Base-by-base conservation (phyloP, 2,888 invertebrate genomes). In the Leptinotarsa peninsularis region DNA sequence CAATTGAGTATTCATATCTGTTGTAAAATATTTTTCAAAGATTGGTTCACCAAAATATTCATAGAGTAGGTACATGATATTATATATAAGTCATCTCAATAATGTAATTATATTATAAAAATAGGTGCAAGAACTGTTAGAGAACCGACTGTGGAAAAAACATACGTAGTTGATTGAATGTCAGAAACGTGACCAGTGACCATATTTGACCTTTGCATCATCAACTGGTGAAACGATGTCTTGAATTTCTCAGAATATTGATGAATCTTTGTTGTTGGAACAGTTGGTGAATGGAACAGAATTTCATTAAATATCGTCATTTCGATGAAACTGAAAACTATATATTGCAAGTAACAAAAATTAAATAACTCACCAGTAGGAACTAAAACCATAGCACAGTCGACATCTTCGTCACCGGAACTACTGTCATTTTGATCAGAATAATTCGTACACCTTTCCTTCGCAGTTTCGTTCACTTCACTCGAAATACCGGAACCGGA, bases 311-410 rank as follows among this genome's bases (percentile, higher is more conserved):
- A 43, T 43, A 43, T 5, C 0, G 17, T 52, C 52, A 4, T 17
- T 52, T 17, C 17, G 17, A 33, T 33, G 2, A 33, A 33, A 7
- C 33, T 33, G 7, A 33, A 33, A 33, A 33, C 33, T 33, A 7
- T 33, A 33, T 7, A 33, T 33, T 7, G 1, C 4, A 17, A 52
- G 17, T 52, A 52, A 52, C 52, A 52, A 52, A 52, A 52, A 52
- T 17, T 2, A 4, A 33, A 17, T 17, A 18, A 74, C 76, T 74
- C 56, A 88, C 88, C 88, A 80, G 88, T 83, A 82, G 88, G 88
- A 80, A 88, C 88, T 81, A 88, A 81, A 69, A 88, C 87, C 87
- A 87, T 86, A 58, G 84, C 84, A 77, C 86, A 84, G 70, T 86
- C 83, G 52, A 80, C 80, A 74, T 80, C 81, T 54, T 83, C 58